Base-by-base conservation (phyloP, 2,113 vertebrate species). In the Hippocampus barbouri region DNA sequence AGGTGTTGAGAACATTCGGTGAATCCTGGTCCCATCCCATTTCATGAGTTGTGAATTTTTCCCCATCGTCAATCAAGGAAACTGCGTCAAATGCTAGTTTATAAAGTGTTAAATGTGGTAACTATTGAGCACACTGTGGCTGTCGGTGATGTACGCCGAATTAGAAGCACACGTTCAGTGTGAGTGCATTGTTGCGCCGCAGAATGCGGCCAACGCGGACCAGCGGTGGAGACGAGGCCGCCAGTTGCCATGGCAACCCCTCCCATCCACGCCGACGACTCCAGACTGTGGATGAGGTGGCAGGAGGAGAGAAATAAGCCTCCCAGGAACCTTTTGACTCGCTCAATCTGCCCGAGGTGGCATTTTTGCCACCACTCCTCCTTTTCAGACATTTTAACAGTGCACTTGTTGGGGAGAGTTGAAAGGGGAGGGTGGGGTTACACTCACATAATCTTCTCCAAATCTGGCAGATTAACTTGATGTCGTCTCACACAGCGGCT, bases 381-480 rank as follows among this genome's bases (percentile, higher is more conserved):
- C 25, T 38, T 61, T 2, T 41, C 0, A 57, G 10, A 18, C 60
- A 60, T 69, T 59, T 53, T 54, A 34, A 1, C 62, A 59, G 73
- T 63, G 68, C 74, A 43, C 5, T 16, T 14, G 40, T 64, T 1
- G 21, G 11, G 41, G 61, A 30, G 57, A n/a, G 47, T 4, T 18
- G 40, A 12, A 64, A 27, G 30, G 12, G 38, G 30, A 38, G 27
- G 10, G 30, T n/a, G 74, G 43, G 12, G 63, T 72, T 76, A 66
- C 82, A 70, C 84, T 83, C 79, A 77, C 23, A 49, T 90, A 91
- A 91, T 86, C 87, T 87, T 78, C 80, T 85, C 79, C 72, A 86
- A 85, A 87, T 89, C 82, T 78, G 83, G 65, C 80, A 80, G 85
- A 91, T 89, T 87, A 87, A 85, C 73, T 90, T 83, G 41, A 81